Percentiles rank a stretch among this genome's conserved stretches.
Conservation (phyloP, 2,797 vertebrate genomes). For the Gouania willdenowi region DNA sequence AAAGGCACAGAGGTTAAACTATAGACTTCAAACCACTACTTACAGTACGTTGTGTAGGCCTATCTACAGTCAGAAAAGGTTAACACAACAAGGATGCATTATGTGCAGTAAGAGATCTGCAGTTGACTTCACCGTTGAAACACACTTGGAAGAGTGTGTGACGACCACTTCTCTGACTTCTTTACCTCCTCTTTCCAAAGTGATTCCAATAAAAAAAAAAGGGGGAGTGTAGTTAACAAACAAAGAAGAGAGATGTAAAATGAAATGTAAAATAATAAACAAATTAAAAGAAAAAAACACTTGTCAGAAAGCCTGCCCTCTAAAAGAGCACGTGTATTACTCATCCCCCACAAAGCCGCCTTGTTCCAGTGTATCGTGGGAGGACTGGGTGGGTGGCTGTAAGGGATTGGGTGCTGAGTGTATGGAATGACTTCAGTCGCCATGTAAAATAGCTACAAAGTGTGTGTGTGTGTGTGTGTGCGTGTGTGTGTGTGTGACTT, state of each 20-base stretch:
- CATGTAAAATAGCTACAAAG: conserved; percentile 21
- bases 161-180: too few species aligned
- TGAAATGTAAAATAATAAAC: conserved; percentile 19
- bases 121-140: too few species aligned
- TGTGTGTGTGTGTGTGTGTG: conserved; percentile 2
- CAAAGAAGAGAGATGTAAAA: conserved; percentile 30
- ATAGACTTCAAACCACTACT: too few species aligned
- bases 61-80: too few species aligned
- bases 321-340: conserved; percentile 46
- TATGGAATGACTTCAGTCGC: conserved; percentile 29
- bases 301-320: conserved; percentile 43
- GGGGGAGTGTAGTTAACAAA: too few species aligned
- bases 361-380: conserved; percentile 55
- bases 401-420: conserved; percentile 33
- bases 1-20: too few species aligned
- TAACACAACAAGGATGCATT: too few species aligned
- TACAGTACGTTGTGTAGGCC: too few species aligned
- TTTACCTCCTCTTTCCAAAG: too few species aligned
- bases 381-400: conserved; percentile 55
- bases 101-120: too few species aligned
- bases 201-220: conserved; percentile 22
- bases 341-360: conserved; percentile 57
- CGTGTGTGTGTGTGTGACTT: conserved; percentile 9
- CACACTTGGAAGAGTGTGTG: too few species aligned
- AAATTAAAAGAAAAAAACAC: not conserved